Evolutionary conservation across 2,888 invertebrate genomes (phyloP), one percentile per base, ranked within the genome.

Genomic region (Oasisia sp.): DNA sequence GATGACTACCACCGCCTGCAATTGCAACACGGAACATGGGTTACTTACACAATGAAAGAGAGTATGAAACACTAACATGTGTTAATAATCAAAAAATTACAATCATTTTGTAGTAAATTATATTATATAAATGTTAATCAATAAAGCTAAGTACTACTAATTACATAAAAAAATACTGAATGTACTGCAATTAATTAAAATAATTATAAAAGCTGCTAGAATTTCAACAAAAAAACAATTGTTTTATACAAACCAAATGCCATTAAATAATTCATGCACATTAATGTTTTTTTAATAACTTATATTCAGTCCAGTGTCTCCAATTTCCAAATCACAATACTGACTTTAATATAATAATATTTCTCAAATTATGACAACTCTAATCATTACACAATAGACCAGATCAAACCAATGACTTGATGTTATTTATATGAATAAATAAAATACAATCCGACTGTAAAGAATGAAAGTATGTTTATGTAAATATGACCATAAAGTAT

Each of bases 1-100:
- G 44, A 94, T 91, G 11, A 95, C 89, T n/a, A 94, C 92, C 14
- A 92, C 90, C 9, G 92, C 93, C 94, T 94, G 92, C 7, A 74
- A 27, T 19, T 19, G 50, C 50, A 7, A 74, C 5, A 74, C 7
- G 27, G 74, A 56, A 3, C 56, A 56, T 56, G 56, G 11, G 56
- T 38, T 38, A 38, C 38, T 56, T 19, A 56, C 56, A 56, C 2
- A 2, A 56, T 56, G 56, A 56, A 0, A 9, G 9, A 56, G 7
- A 74, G 27, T 4, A 74, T 74, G 74, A 74, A 19, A 27, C 74
- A 74, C 74, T 4, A n/a, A 14, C 19, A 14, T 56, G 11, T 11
- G 2, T 56, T 19, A 74, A 74, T 19, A 27, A 7, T 9, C 12
- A 50, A 50, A 8, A 50, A 50, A 50, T 50, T 12, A 50, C 14